A percentile compares a stretch with the other conserved stretches of the same genome.
Evolutionary conservation across 2,888 invertebrate genomes (phyloP).

Genomic region (Patella depressa): DNA sequence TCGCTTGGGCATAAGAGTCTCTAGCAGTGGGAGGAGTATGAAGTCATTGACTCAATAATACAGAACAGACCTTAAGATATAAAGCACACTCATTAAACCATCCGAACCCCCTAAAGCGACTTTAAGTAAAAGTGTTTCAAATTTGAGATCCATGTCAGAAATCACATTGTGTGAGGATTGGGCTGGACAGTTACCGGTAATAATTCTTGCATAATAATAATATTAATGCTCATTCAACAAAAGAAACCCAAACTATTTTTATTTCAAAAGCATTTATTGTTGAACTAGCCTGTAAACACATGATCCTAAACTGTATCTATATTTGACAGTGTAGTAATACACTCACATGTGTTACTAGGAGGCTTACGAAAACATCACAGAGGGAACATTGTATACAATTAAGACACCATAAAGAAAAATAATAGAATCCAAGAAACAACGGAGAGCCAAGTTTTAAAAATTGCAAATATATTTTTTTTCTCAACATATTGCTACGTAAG

Average conservation of each 20-base stretch:
- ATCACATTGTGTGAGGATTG: too few relatives aligned
- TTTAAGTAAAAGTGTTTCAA: too few relatives aligned
- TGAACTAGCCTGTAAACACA: slow-evolving; percentile 31
- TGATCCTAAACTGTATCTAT: slow-evolving; percentile 26
- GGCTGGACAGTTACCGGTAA: too few relatives aligned
- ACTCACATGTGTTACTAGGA: slow-evolving; percentile 9
- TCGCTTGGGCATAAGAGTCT: too few relatives aligned
- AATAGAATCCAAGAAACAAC: background rate
- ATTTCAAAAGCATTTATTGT: slow-evolving; percentile 30
- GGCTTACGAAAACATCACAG: slow-evolving; percentile 11
- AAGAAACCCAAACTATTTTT: background rate
- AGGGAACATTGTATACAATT: slow-evolving; percentile 2
- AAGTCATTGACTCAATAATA: too few relatives aligned
- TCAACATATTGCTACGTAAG: slow-evolving; percentile 1
- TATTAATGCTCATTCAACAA: too few relatives aligned
- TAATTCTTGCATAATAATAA: too few relatives aligned
- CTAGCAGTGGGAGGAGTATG: too few relatives aligned
- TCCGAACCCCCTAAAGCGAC: too few relatives aligned
- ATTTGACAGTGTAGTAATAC: slow-evolving; percentile 3
- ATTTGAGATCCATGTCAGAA: too few relatives aligned
- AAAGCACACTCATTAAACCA: too few relatives aligned
- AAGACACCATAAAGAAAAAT: slow-evolving; percentile 2
- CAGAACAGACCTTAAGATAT: too few relatives aligned
- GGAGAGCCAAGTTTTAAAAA: slow-evolving; percentile 9
- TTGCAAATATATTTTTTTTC: slow-evolving; percentile 5